A percentile compares a stretch with the other conserved stretches of the same genome.
Evolutionary conservation across 2,113 vertebrate genomes (phyloP).

Genomic region (Cricetomys ansorgei): DNA sequence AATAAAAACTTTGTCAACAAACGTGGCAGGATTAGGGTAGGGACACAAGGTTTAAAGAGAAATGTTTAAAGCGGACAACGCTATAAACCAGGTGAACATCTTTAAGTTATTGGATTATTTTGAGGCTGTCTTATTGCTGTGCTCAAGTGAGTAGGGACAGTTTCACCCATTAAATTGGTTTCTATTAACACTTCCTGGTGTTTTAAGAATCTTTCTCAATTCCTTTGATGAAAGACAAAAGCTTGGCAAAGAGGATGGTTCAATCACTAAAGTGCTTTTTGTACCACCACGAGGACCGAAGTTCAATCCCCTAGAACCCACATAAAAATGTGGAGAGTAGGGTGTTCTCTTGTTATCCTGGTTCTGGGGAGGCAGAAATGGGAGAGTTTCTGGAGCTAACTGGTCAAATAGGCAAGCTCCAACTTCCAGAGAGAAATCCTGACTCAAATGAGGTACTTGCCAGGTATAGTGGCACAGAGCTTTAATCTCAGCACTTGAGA

Average conservation of each 20-base stretch:
- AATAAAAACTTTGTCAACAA: neutral
- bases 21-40: neutral
- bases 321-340: too few species aligned
- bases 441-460: neutral
- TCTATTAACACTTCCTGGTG: too few species aligned
- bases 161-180: neutral
- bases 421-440: neutral
- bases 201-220: neutral
- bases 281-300: neutral
- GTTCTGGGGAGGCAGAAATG: neutral
- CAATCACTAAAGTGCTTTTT: neutral
- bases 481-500: neutral
- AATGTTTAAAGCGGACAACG: neutral
- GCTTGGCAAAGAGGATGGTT: too few species aligned
- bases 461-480: neutral
- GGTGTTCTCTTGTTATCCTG: rapidly evolving
- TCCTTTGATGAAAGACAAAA: neutral
- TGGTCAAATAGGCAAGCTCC: neutral
- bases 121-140: neutral
- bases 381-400: neutral
- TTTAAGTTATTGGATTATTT: neutral
- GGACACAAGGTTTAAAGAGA: neutral
- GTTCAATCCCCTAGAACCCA: neutral
- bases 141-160: neutral
- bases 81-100: neutral